phyloP scores from a whole-genome alignment of 2,113 vertebrate genomes.

The Ptilonorhynchus violaceus region DNA sequence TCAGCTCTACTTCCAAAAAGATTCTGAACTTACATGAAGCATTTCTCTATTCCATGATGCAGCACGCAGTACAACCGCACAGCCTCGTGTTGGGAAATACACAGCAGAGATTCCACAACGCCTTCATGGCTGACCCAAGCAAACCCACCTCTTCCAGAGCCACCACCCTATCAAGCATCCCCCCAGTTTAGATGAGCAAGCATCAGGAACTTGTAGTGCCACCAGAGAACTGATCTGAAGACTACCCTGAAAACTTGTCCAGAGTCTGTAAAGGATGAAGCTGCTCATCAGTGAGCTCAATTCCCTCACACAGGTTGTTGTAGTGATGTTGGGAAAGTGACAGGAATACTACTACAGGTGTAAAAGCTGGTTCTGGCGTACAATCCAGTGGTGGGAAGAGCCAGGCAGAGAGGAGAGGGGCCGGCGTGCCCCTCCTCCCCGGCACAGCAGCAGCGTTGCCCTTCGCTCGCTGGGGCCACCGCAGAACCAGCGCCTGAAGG shows the following conservation, averaged over 20 bases:
- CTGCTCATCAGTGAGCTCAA: not conserved
- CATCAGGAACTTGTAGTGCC: not conserved
- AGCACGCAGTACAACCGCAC: not conserved
- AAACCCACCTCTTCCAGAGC: not conserved
- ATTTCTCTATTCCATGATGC: too few species aligned
- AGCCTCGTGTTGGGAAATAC: accelerated
- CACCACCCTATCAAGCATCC: not conserved
- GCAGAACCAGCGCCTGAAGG: not conserved
- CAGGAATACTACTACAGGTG: not conserved
- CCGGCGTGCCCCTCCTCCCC: not conserved
- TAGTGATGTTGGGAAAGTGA: accelerated
- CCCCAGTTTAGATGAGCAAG: not conserved
- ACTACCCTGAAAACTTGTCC: not conserved
- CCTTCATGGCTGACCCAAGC: not conserved
- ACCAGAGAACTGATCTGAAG: not conserved
- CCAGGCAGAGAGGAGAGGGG: not conserved
- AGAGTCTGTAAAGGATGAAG: not conserved
- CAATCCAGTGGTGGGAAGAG: not conserved
- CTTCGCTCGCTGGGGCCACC: not conserved
- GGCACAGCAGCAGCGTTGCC: not conserved
- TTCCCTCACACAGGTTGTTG: accelerated
- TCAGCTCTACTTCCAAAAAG: not conserved
- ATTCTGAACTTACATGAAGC: not conserved
- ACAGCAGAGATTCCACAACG: not conserved
- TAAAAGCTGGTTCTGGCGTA: not conserved